Base-by-base conservation (phyloP, 2,888 invertebrate genomes). In the Drosophila monieri region DNA sequence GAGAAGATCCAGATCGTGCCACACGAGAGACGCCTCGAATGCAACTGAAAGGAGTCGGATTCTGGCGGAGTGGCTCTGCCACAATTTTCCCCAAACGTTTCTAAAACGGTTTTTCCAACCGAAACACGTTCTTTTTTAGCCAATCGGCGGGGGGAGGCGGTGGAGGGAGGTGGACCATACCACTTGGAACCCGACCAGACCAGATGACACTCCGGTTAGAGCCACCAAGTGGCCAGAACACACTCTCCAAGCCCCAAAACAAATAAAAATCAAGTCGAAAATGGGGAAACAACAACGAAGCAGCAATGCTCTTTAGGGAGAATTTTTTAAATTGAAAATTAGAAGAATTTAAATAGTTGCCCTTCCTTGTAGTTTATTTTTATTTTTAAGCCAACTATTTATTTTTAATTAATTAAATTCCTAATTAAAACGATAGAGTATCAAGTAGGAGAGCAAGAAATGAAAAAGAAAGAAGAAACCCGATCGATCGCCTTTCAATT, bases 11-110 rank as follows among this genome's bases (percentile, higher is more conserved):
- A 43, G 10, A 41, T 21, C 21, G 21, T 21, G 23, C 39, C 52
- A 55, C 60, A 51, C 39, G 35, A 60, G 48, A 61, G 39, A 59
- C 78, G 73, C 77, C 88, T 88, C 74, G 72, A 78, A 73, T 75
- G 78, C 81, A 84, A 88, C 88, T 88, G 86, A 88, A 90, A 88
- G 84, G 85, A 88, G 76, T 59, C 62, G 48, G 25, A 48, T 30
- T 61, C 61, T 48, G 41, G 47, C 23, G 61, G 27, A 27, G 15
- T 47, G 37, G 32, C 49, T 62, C 43, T 72, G 74, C 67, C 72
- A 78, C 66, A 76, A 72, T 74, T 73, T 83, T 75, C 55, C 75
- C 73, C 73, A 73, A 71, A 65, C 76, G 59, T 66, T 78, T 66
- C 44, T 43, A 56, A 37, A 49, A 59, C 53, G 59, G 44, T 41